These are phyloP conservation scores for Condylostylus longicornis DNA, from an alignment of 1,140 invertebrate species.

Conservation along the genomic window DNA sequence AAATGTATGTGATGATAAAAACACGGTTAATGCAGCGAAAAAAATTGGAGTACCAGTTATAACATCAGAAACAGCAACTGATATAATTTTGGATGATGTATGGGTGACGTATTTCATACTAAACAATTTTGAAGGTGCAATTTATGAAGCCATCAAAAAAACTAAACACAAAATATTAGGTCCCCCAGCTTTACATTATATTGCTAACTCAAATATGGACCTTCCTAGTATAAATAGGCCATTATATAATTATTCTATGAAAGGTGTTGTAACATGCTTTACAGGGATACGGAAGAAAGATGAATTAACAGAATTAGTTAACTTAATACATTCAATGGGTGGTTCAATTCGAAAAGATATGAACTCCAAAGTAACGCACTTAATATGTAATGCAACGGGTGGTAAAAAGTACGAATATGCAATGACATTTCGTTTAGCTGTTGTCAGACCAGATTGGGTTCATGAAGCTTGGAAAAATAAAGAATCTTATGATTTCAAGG, in stretches of 20 bases:
- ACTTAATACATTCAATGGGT: slow-evolving; percentile 84
- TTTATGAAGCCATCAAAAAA: slow-evolving; percentile 48
- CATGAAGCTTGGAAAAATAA: slow-evolving; percentile 64
- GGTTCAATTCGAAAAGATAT: slow-evolving; percentile 83
- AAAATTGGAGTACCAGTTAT: slow-evolving; percentile 47
- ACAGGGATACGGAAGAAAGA: slow-evolving; percentile 77
- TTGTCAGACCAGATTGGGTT: slow-evolving; percentile 80
- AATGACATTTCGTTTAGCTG: slow-evolving; percentile 71
- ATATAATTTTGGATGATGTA: slow-evolving; percentile 39
- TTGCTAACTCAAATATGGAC: slow-evolving; percentile 51
- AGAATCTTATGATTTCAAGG: slow-evolving; percentile 49
- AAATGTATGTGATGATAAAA: slow-evolving; percentile 35
- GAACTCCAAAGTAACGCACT: slow-evolving; percentile 73
- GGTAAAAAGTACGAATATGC: slow-evolving; percentile 84
- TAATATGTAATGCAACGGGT: slow-evolving; percentile 71
- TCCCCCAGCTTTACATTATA: slow-evolving; percentile 57
- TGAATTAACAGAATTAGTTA: slow-evolving; percentile 67
- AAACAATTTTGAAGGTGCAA: slow-evolving; percentile 49
- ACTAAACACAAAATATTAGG: slow-evolving; percentile 56
- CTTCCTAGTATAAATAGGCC: slow-evolving; percentile 58
- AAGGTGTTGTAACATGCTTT: slow-evolving; percentile 71
- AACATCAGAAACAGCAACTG: slow-evolving; percentile 42
- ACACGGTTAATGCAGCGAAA: slow-evolving; percentile 40
- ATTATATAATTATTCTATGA: slow-evolving; percentile 74
- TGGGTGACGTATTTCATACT: slow-evolving; percentile 56